These are phyloP conservation scores for Sipha maydis DNA, from an alignment of 2,888 invertebrate species.

Conservation along the genomic window DNA sequence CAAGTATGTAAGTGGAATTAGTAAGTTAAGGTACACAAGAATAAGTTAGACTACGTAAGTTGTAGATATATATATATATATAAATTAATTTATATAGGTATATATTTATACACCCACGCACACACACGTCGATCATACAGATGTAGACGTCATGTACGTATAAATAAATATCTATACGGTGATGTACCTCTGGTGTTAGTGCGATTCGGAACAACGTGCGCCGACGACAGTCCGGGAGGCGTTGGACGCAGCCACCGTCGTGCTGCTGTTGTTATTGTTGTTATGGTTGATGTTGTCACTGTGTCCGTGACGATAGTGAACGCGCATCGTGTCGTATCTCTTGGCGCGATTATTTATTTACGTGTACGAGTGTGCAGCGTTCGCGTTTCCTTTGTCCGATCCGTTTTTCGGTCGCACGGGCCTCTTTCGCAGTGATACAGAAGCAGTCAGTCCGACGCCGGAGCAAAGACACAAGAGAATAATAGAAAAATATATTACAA, in stretches of 20 bases:
- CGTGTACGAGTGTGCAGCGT: too few relatives aligned
- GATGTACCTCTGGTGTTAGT: conserved; percentile 11
- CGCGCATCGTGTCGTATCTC: conserved; percentile 33
- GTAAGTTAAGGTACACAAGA: too few relatives aligned
- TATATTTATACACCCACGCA: too few relatives aligned
- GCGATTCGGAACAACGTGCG: conserved; percentile 17
- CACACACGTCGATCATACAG: too few relatives aligned
- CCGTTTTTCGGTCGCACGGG: background rate
- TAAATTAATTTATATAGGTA: background rate
- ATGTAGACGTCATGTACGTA: too few relatives aligned
- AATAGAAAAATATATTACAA: too few relatives aligned
- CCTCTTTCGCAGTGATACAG: background rate
- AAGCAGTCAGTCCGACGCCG: background rate
- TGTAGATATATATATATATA: background rate
- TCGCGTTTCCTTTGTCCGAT: background rate
- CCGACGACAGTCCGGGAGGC: conserved; percentile 4
- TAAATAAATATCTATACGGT: background rate
- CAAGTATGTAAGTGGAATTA: too few relatives aligned
- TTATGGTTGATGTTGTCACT: background rate
- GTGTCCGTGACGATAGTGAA: conserved; percentile 14
- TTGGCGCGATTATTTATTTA: too few relatives aligned
- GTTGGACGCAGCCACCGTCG: conserved; percentile 10
- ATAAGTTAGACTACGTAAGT: background rate
- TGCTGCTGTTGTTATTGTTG: background rate
- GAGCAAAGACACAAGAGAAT: background rate